These are phyloP conservation scores for Tetrao urogallus DNA, from an alignment of 2,113 vertebrate species.

Conservation along the genomic window DNA sequence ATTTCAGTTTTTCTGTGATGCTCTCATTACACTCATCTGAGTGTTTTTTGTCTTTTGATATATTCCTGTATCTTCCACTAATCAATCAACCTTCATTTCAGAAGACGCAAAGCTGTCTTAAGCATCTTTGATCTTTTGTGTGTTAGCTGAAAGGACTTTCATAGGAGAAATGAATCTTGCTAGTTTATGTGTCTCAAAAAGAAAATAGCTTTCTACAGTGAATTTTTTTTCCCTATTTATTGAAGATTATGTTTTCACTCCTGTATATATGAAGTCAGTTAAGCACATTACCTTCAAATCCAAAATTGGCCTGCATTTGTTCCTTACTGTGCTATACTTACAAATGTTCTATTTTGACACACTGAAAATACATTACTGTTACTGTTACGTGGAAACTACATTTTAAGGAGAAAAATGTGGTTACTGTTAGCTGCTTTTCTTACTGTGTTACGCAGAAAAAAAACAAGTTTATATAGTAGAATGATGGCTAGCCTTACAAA, in stretches of 20 bases:
- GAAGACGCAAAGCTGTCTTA: constrained; percentile 9
- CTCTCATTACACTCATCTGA: not conserved
- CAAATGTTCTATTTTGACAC: not conserved
- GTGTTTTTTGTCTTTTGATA: not conserved
- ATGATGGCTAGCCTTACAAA: not conserved
- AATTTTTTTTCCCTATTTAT: constrained; percentile 10
- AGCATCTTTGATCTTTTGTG: constrained; percentile 20
- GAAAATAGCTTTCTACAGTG: constrained; percentile 33
- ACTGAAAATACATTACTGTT: not conserved
- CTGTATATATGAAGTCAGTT: not conserved
- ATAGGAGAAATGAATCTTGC: not conserved
- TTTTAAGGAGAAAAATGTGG: not conserved
- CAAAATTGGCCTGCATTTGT: not conserved
- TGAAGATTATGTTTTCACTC: constrained; percentile 17
- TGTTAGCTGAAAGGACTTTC: not conserved
- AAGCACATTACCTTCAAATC: not conserved
- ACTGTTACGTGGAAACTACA: not conserved
- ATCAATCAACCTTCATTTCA: constrained; percentile 32
- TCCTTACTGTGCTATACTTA: not conserved
- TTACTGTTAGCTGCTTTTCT: not conserved
- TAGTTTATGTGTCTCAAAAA: not conserved
- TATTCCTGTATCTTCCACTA: not conserved
- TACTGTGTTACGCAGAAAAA: not conserved
- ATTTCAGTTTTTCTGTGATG: not conserved
- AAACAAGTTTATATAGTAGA: not conserved